Base-by-base conservation (phyloP, 1,140 invertebrate species). In the Temnothorax nylanderi region DNA sequence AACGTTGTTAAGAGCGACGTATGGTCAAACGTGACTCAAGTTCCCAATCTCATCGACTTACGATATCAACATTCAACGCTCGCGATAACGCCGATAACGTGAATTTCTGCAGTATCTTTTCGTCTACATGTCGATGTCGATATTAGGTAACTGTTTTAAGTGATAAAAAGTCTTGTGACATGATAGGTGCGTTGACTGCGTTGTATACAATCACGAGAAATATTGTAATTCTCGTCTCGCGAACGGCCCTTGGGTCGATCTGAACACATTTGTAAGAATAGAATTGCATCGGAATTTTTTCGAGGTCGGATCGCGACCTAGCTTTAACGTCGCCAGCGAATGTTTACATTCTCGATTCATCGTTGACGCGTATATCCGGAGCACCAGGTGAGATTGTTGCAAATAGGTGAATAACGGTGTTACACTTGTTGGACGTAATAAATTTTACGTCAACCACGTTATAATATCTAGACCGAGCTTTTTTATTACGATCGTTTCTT, bases 331-430 rank as follows among this genome's bases (percentile, higher is more conserved):
- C 18, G 44, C 11, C 11, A 58, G 26, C 16, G 26, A 58, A 58
- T 72, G 80, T 82, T 82, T 82, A 74, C 67, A 34, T 82, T 47
- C 56, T 11, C 51, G 78, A 71, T 47, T 78, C 26, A 47, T 84
- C 62, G 47, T 51, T 72, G 54, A 74, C 54, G 76, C 60, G 13
- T 47, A 37, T 64, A 44, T 81, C 1, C 10, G 13, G 62, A 71
- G 49, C 37, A 44, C 4, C 11, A 60, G 56, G 18, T 49, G 18
- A 11, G 34, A 81, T 69, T 34, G 13, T 60, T 75, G 32, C 26
- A 81, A 81, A 81, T 34, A 54, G 54, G 49, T 81, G 26, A 60
- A 54, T 74, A 84, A 84, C 8, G 11, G 18, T 11, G 37, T 32
- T 26, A 56, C 34, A 47, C 49, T 69, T 47, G 26, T 49, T 26